Evolutionary conservation across 2,113 vertebrate genomes (phyloP).

Genomic region (Zosterops borbonicus): DNA sequence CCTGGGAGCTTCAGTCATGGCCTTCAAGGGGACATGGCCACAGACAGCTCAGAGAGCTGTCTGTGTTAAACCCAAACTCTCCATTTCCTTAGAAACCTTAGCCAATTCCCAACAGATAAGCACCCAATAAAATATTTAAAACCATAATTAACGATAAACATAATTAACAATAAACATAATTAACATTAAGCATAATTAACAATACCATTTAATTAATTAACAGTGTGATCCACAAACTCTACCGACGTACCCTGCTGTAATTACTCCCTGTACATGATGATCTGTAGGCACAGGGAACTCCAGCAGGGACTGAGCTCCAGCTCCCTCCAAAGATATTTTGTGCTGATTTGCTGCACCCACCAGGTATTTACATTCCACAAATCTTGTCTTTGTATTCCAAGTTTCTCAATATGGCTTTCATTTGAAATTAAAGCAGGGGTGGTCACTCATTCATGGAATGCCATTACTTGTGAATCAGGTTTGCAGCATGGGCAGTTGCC

Average conservation of each 20-base stretch:
- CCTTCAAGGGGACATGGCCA: background rate
- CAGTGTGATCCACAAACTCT: background rate
- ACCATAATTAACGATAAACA: background rate
- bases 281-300: background rate
- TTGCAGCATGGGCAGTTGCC: background rate
- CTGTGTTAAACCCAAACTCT: background rate
- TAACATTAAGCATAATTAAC: background rate
- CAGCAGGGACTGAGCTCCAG: background rate
- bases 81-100: background rate
- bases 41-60: background rate
- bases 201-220: background rate
- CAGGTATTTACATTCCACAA: background rate
- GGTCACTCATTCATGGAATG: background rate
- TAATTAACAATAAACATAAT: too few relatives aligned
- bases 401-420: background rate
- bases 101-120: background rate
- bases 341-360: slow-evolving; percentile 12
- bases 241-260: background rate
- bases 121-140: background rate
- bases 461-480: background rate
- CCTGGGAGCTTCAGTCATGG: too few relatives aligned
- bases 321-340: background rate
- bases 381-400: background rate
- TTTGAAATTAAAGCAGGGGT: background rate
- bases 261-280: background rate